Evolutionary conservation across 2,113 vertebrate genomes (phyloP).

Genomic region (Gambusia affinis): DNA sequence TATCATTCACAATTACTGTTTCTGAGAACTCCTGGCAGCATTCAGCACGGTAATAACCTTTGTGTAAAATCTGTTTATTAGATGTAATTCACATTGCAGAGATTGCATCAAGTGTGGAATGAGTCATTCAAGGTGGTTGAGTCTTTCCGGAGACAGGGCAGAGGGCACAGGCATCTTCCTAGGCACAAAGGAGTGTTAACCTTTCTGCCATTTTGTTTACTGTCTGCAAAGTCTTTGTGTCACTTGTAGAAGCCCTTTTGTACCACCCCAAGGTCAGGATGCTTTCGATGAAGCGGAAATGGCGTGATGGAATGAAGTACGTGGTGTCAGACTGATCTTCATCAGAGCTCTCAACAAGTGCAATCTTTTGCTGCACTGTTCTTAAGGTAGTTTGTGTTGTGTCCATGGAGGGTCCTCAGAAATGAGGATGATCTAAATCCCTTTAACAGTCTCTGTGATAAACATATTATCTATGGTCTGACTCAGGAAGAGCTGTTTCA

Average conservation of each 20-base stretch:
- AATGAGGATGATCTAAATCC: no score
- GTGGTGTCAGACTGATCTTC: background rate
- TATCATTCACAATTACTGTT: no score
- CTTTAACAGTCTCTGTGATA: background rate
- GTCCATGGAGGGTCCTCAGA: background rate
- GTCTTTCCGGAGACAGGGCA: background rate
- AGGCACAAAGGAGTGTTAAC: background rate
- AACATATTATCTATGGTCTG: background rate
- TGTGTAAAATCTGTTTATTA: background rate
- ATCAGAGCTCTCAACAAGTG: no score
- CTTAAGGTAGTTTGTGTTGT: background rate
- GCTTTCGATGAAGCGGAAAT: background rate
- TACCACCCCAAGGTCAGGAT: background rate
- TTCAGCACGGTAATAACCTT: no score
- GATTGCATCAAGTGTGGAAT: background rate
- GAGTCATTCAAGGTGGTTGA: background rate
- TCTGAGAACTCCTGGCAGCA: no score
- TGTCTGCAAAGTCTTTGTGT: background rate
- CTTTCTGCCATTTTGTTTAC: background rate
- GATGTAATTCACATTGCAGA: background rate
- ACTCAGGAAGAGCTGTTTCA: background rate
- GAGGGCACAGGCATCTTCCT: background rate
- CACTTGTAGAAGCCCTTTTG: background rate
- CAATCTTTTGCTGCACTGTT: background rate
- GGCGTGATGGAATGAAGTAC: background rate